Conservation (phyloP, 92 coral and sea anemone genomes). For the Epizoanthus scotinus region DNA sequence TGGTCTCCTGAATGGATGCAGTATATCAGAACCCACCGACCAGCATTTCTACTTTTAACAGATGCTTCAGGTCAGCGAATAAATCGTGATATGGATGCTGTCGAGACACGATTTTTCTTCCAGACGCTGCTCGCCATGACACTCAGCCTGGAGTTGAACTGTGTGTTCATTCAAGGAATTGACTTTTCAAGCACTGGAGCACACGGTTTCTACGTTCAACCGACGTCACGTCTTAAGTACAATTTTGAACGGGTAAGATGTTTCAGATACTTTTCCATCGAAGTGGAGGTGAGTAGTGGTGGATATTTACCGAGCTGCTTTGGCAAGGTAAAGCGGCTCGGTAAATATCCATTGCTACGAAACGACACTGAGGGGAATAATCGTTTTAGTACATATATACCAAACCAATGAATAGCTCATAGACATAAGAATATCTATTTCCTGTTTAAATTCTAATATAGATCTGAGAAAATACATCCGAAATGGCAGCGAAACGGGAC, state of each 20-base stretch:
- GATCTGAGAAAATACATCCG: no score
- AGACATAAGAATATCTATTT: no score
- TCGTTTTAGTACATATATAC: no score
- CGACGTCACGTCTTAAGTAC: not conserved
- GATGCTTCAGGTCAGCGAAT: not conserved
- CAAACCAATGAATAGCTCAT: no score
- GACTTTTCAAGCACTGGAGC: conserved; percentile 23
- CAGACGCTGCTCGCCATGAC: conserved; percentile 10
- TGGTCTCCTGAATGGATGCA: conserved; percentile 29
- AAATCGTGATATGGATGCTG: not conserved
- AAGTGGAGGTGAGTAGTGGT: no score
- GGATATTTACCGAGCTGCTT: no score
- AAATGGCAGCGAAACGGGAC: no score
- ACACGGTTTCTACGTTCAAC: conserved; percentile 5
- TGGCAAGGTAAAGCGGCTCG: no score
- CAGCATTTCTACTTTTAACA: conserved; percentile 11
- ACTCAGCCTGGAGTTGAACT: not conserved
- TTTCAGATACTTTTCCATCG: no score
- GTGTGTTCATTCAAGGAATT: conserved; percentile 33
- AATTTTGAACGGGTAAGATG: not conserved
- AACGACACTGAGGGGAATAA: no score
- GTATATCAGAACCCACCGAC: conserved; percentile 24
- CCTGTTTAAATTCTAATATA: no score
- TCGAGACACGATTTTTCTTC: conserved; percentile 1
- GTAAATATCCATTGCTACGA: no score